These are phyloP conservation scores for Pantelozetes paolii DNA, from an alignment of 2,888 invertebrate species.

Conservation along the genomic window DNA sequence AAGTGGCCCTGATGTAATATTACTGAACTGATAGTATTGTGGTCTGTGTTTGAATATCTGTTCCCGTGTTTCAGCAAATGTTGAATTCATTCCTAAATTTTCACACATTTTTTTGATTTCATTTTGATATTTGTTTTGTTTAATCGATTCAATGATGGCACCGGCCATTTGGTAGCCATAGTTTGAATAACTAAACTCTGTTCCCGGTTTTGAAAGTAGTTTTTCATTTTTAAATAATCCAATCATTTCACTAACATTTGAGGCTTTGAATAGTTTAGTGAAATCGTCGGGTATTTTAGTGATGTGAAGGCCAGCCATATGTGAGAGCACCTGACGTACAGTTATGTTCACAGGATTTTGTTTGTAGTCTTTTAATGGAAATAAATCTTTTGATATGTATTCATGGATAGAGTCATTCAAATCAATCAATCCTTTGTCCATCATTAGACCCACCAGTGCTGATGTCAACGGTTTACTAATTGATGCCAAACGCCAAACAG, in stretches of 20 bases:
- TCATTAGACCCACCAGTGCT: neutral
- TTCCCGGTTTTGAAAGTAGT: constrained; percentile 37
- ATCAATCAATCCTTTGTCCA: constrained; percentile 13
- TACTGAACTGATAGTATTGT: neutral
- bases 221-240: constrained; percentile 24
- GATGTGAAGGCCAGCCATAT: constrained; percentile 21
- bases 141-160: constrained; percentile 35
- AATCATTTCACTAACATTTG: constrained; percentile 8
- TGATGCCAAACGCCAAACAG: constrained; percentile 17
- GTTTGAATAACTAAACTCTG: constrained; percentile 30
- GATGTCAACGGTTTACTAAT: constrained; percentile 34
- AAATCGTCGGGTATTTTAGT: constrained; percentile 13
- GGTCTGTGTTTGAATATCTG: constrained; percentile 12
- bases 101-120: neutral
- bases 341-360: constrained; percentile 9
- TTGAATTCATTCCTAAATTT: neutral
- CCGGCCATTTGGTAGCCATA: constrained; percentile 38
- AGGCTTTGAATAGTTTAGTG: neutral
- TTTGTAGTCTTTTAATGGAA: constrained; percentile 18
- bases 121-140: neutral
- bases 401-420: constrained; percentile 3
- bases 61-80: neutral
- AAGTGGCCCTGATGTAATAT: neutral
- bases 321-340: constrained; percentile 27
- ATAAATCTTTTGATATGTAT: constrained; percentile 5